Evolutionary conservation across 2,113 vertebrate genomes (phyloP).

Genomic region (Thinocorus orbignyianus): DNA sequence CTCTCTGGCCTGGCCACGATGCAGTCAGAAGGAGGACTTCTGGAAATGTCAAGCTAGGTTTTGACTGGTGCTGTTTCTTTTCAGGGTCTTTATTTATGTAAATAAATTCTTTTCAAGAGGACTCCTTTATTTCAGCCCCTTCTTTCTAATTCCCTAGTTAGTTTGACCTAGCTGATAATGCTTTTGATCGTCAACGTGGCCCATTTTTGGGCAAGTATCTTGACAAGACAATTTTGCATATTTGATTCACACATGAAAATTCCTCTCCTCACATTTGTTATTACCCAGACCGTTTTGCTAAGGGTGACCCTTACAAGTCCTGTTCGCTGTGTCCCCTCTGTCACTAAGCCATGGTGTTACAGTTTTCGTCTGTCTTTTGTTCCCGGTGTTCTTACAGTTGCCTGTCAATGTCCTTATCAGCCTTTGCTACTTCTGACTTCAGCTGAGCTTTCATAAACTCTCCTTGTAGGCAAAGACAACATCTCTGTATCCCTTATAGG

Average conservation of each 20-base stretch:
- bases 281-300: background rate
- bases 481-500: background rate
- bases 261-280: background rate
- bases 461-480: background rate
- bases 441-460: background rate
- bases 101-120: background rate
- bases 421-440: background rate
- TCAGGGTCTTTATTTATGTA: no score
- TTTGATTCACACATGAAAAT: background rate
- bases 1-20: background rate
- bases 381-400: background rate
- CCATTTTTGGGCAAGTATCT: background rate
- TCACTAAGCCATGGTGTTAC: background rate
- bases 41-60: background rate
- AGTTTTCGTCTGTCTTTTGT: background rate
- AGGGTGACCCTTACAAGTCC: background rate
- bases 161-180: background rate
- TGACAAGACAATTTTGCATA: background rate
- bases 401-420: background rate
- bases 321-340: rapidly evolving
- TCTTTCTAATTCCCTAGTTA: background rate
- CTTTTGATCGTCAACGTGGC: background rate
- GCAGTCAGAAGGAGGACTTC: background rate
- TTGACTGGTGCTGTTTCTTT: background rate
- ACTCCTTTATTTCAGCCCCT: background rate